Evolutionary conservation across 2,113 vertebrate genomes (phyloP), one percentile per base, ranked within the genome.

Genomic region (Ancistrus triradiatus): DNA sequence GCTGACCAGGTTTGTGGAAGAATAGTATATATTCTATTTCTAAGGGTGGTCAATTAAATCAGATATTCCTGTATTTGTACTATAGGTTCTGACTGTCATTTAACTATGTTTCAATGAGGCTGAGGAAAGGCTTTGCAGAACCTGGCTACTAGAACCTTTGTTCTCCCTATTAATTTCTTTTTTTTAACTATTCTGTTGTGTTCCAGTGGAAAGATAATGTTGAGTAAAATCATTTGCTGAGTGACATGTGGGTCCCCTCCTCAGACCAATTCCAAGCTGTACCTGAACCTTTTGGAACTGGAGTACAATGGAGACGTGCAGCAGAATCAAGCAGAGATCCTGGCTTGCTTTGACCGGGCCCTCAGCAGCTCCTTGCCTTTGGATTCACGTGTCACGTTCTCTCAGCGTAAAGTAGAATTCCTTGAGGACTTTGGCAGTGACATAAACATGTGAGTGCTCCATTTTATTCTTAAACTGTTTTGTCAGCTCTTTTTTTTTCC

Each of bases 361-460:
- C 71, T 98, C 49, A 85, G 74, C 55, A 95, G 95, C 61, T 80
- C 86, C 0, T 74, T 98, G 88, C 81, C 92, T 0, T 83, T 95
- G 13, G 93, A 95, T 72, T 90, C 91, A 22, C 93, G 90, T 66
- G 87, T 98, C 62, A 90, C 91, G 0, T 98, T 99, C 84, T 93
- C 94, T 1, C 95, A 98, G 70, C 86, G 95, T 66, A 99, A 98
- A 84, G 93, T 99, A 4, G 95, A 98, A 58, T 99, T 99, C 72
- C 90, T 99, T 9, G 97, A 99, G 82, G 97, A 98, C 80, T 98
- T 99, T 78, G 94, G 95, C 74, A 93, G 85, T n/a, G 91, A 98
- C 74, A 90, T 99, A 56, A 94, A 94, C 76, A 85, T 86, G 95
- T 97, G 80, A 89, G 94, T 82, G 7, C 4, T 24, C 0, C 6